Evolutionary conservation across 2,797 vertebrate species (phyloP).

Genomic region (Coregonus suidteri): DNA sequence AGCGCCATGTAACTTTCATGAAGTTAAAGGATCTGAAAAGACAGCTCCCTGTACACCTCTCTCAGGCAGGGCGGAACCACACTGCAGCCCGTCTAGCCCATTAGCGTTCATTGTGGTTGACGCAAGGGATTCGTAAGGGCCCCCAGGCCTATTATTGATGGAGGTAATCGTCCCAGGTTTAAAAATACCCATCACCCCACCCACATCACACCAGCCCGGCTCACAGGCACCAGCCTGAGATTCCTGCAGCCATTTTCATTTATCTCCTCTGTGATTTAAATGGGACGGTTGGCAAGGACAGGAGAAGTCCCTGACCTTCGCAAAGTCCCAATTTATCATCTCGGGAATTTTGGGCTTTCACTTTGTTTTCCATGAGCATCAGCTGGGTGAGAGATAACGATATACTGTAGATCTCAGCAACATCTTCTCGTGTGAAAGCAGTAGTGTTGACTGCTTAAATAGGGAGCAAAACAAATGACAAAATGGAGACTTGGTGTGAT

Average conservation of each 20-base stretch:
- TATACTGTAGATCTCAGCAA: neutral
- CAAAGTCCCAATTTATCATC: neutral
- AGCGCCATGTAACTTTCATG: constrained; percentile 31
- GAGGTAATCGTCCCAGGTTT: constrained; percentile 36
- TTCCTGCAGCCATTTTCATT: neutral
- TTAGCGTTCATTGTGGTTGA: constrained; percentile 40
- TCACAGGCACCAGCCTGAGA: neutral
- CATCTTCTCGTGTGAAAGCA: neutral
- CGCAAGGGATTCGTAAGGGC: constrained; percentile 18
- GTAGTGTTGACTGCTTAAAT: neutral
- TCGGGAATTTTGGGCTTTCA: neutral
- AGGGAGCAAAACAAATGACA: constrained; percentile 1
- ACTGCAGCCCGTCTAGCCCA: constrained; percentile 30
- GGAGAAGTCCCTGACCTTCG: constrained; percentile 3
- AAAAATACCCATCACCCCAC: constrained; percentile 32
- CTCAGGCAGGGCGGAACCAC: constrained; percentile 5
- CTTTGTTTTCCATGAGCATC: too few species aligned
- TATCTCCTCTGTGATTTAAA: neutral
- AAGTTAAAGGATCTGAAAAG: constrained; percentile 8
- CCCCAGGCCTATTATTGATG: constrained; percentile 38
- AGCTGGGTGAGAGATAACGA: neutral
- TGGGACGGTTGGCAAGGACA: neutral
- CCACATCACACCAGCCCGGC: constrained; percentile 5
- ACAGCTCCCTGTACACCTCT: constrained; percentile 23
- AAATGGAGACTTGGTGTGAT: constrained; percentile 11